phyloP scores from a whole-genome alignment of 2,888 invertebrate species.

The Cosmorhoe ocellata region DNA sequence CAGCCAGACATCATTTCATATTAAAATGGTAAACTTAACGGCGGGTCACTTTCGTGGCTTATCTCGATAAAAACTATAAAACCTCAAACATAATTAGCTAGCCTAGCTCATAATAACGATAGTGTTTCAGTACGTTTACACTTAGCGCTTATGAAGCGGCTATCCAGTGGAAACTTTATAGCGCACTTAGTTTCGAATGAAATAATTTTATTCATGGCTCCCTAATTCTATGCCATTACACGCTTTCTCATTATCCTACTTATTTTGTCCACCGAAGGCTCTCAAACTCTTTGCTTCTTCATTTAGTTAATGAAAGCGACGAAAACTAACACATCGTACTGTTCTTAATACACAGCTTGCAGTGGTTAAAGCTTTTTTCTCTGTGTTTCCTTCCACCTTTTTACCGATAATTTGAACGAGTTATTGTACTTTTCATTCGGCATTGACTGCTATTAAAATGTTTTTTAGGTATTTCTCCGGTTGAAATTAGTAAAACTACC shows the following conservation, averaged over 20 bases:
- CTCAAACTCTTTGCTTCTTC: slow-evolving; percentile 32
- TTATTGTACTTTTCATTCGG: no score
- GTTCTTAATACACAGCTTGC: no score
- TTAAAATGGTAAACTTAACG: no score
- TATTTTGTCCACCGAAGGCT: slow-evolving; percentile 25
- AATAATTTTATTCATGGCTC: slow-evolving; percentile 36
- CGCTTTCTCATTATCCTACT: slow-evolving; percentile 26
- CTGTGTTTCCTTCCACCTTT: no score
- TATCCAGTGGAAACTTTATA: slow-evolving; percentile 18
- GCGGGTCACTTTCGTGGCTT: neutral
- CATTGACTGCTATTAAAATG: no score
- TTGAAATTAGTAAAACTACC: no score
- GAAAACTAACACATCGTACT: slow-evolving; percentile 16
- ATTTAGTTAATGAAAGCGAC: slow-evolving; percentile 29
- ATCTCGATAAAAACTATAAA: slow-evolving; percentile 7
- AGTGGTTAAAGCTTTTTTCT: no score
- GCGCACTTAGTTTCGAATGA: slow-evolving; percentile 23
- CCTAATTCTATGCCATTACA: slow-evolving; percentile 30
- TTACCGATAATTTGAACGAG: no score
- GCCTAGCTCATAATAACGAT: slow-evolving; percentile 11
- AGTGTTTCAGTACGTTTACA: slow-evolving; percentile 3
- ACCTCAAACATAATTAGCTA: slow-evolving; percentile 12
- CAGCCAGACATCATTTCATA: no score
- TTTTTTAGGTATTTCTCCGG: no score
- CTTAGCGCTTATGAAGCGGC: slow-evolving; percentile 1